Evolutionary conservation across 2,888 invertebrate species (phyloP).

Genomic region (Napeogenes inachia): DNA sequence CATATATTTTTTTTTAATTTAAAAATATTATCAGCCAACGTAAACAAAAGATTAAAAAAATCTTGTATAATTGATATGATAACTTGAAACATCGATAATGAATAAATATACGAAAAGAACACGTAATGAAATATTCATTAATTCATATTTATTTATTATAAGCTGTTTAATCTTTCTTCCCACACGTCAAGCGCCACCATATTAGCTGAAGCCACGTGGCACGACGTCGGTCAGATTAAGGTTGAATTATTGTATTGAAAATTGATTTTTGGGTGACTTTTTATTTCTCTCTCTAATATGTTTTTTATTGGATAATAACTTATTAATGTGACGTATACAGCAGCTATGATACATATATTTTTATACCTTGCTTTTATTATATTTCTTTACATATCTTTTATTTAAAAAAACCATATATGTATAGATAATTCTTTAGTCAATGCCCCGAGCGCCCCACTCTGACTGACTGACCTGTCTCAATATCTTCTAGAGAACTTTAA

Average conservation of each 20-base stretch:
- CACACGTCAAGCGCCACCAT: conserved; percentile 22
- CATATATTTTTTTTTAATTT: no score
- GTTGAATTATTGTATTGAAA: conserved; percentile 17
- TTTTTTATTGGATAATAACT: not conserved
- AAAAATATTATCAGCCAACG: no score
- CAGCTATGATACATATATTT: not conserved
- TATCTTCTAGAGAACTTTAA: no score
- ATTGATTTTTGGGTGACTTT: conserved; percentile 64
- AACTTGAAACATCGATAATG: no score
- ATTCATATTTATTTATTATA: not conserved
- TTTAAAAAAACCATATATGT: no score
- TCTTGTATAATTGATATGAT: no score
- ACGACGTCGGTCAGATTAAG: conserved; percentile 20
- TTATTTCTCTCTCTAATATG: conserved; percentile 61
- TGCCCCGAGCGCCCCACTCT: no score
- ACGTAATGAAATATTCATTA: not conserved
- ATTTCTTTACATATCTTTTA: no score
- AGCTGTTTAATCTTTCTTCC: conserved; percentile 17
- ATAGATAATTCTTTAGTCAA: no score
- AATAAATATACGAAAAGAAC: no score
- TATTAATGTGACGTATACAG: not conserved
- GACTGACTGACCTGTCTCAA: no score
- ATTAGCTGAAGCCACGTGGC: conserved; percentile 26
- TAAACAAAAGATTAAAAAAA: no score
- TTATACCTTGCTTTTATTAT: not conserved